Evolutionary conservation across 2,888 invertebrate genomes (phyloP), one percentile per base, ranked within the genome.

Genomic region (Lithosia quadra): DNA sequence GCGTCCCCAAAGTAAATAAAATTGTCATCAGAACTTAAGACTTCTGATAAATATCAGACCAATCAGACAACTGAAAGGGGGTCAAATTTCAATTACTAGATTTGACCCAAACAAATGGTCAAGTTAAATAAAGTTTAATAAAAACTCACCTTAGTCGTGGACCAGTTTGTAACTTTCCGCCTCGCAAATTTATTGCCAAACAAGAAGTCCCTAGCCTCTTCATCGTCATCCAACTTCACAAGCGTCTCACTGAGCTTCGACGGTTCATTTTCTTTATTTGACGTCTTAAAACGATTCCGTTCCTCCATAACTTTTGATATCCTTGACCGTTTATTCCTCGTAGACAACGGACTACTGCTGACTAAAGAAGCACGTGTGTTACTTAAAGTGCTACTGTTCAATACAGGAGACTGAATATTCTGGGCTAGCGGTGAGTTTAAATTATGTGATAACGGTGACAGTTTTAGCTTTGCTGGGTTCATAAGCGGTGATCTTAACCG

Each of bases 141-240:
- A 9, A 33, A 39, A 82, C 81, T 74, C 61, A 94, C 94, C 91
- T 94, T 93, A 63, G 91, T 80, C 21, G 73, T 83, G 0, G 90
- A 87, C 92, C 93, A 93, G 59, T 85, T 85, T 0, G 86, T 84
- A 1, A 77, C 81, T 8, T 80, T 80, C 67, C 83, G 79, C 60
- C 82, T 84, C 1, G 81, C 71, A 69, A 89, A 91, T 8, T 79
- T 79, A 3, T 86, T 86, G 7, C 87, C 86, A 9, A 93, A 93
- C 0, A 88, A 79, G 55, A 91, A 92, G 53, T 93, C 94, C n/a
- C 92, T 88, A 0, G 94, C 82, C 24, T 94, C 93, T n/a, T 94
- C 94, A 49, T 92, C 93, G 1, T 91, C 80, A 55, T 92, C 92
- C 33, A 92, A 72, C 61, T 91, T 92, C 5, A 89, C 76, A 39